Evolutionary conservation across 2,888 invertebrate genomes (phyloP), one percentile per base, ranked within the genome.

Genomic region (Drosophila aldrichi): DNA sequence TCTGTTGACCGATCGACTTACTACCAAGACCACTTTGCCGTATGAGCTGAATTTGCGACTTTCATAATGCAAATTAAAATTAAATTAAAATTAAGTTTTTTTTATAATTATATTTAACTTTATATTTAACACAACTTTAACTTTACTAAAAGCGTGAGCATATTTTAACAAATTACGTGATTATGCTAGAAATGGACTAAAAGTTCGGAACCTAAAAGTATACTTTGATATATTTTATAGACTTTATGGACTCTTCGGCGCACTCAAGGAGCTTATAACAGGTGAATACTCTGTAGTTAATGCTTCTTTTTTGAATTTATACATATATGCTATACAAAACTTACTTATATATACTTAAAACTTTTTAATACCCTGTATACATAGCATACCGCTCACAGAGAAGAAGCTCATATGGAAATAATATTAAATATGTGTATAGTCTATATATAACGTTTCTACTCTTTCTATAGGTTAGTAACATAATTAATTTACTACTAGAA

Each of bases 11-110:
- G 58, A 71, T 20, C 68, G 77, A 87, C 86, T 87, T 74, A 77
- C 89, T 84, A 81, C 89, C 87, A 89, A 89, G 70, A 87, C 82
- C 76, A 79, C 87, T 82, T 87, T 84, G 72, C 61, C 55, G 66
- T 34, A 65, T 55, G 44, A 62, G 41, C 40, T 66, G 36, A 38
- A 18, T 41, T 69, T 41, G 44, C 43, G 69, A 61, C 57, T 67
- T 14, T 20, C 5, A 32, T 12, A 48, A 18, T 56, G 41, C 2
- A 18, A 38, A 18, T 38, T 29, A 29, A 29, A n/a, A 7, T 34
- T 41, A 18, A 38, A 38, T 1, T 16, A 22, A 22, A 51, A 36
- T 36, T 22, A 14, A 20, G 4, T 9, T 29, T 59, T 3, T 46
- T 3, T 46, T 14, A 49, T 22, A 58, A 49, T n/a, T 16, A 38